Percentiles rank a stretch among this genome's conserved stretches.
phyloP scores from a whole-genome alignment of 1,140 invertebrate genomes.

The Zaprionus capensis region DNA sequence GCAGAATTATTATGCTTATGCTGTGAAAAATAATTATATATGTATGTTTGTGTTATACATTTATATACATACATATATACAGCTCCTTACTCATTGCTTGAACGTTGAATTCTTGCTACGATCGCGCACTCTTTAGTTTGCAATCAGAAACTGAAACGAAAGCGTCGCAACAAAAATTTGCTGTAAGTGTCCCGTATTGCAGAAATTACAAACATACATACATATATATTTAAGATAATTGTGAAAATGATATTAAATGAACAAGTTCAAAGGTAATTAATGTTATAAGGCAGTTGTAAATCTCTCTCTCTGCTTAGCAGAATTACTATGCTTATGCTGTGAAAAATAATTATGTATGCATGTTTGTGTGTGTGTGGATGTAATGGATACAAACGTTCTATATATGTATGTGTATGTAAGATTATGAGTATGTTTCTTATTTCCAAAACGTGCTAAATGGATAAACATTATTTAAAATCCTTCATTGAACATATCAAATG shows the following conservation, averaged over 20 bases:
- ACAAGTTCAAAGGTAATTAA: conserved; percentile 2
- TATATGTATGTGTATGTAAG: no score
- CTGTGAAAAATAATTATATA: neutral
- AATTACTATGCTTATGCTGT: no score
- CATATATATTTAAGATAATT: neutral
- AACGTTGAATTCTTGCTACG: neutral
- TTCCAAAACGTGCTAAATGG: no score
- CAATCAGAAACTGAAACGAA: neutral
- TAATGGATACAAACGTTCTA: no score
- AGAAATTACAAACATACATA: neutral
- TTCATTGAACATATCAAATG: no score
- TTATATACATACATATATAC: neutral
- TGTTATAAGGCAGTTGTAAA: neutral
- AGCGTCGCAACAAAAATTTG: neutral
- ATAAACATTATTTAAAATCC: no score
- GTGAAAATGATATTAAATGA: neutral
- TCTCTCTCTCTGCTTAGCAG: neutral
- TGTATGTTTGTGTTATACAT: neutral
- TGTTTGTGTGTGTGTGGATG: no score
- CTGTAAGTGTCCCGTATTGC: neutral
- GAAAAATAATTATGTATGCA: neutral
- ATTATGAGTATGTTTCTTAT: no score
- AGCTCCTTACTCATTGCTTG: neutral
- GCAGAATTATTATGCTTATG: no score
- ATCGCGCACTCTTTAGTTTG: neutral